Base-by-base conservation (phyloP, 2,113 vertebrate genomes). In the Cynocephalus volans region DNA sequence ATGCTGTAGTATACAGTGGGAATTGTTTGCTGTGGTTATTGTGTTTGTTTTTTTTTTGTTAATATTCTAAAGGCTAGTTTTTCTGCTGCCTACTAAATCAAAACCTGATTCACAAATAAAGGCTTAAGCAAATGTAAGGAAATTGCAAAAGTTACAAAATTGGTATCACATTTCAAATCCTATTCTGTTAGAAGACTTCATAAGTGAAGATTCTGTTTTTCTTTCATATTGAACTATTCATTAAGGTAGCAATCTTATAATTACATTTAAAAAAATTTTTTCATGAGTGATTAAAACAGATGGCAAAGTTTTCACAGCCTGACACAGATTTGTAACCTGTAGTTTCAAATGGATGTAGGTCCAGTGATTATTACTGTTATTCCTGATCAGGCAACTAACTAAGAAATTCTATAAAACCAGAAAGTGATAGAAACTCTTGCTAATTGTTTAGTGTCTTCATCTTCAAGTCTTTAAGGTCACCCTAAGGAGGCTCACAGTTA, bases 211-310 rank as follows among this genome's bases (percentile, higher is more conserved):
- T 83, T 70, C 28, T 26, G 6, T 58, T 82, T 94, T 96, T 90
- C 79, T 92, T 58, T 21, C 28, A 50, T 56, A 28, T 84, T 82
- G 45, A 87, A 80, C 28, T 67, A n/a, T 64, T 97, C 48, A 72
- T 90, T 81, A 80, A 64, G 64, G 19, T 93, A 85, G 36, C 15
- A 65, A 73, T 93, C 70, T 65, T 93, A 45, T 76, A 95, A 88
- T 85, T 95, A 33, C 26, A 88, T 65, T 70, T 84, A 41, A n/a
- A 31, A 41, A 41, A 3, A 3, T 79, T 73, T 26, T 73, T 52
- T 81, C 36, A 72, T 19, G 24, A 80, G 10, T 96, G 50, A 69
- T 80, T 73, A 75, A 90, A 97, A 96, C 90, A 97, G 90, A 93
- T 96, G 77, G 77, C 52, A 90, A 91, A 88, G 26, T 60, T 13